Evolutionary conservation across 2,113 vertebrate species (phyloP).

Genomic region (Dinomys branickii): DNA sequence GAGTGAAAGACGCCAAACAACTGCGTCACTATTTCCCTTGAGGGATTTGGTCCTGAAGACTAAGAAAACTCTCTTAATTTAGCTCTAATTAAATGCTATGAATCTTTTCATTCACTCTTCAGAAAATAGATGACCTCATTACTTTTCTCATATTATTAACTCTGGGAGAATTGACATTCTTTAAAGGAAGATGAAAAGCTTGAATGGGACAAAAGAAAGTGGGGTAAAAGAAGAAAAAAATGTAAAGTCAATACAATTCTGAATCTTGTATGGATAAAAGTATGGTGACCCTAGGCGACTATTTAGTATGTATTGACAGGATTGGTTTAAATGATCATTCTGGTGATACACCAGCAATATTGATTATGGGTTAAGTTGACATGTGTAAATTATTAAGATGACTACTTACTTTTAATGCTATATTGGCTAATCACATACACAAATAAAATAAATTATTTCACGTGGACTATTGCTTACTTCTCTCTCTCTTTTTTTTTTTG

Average conservation of each 20-base stretch:
- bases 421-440: background rate
- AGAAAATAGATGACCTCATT: constrained; percentile 57
- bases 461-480: background rate
- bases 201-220: background rate
- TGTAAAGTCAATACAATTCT: background rate
- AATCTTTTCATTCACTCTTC: constrained; percentile 23
- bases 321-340: background rate
- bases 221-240: background rate
- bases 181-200: constrained; percentile 49
- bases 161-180: constrained; percentile 10
- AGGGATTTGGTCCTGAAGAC: constrained; percentile 59
- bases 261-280: background rate
- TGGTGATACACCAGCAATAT: background rate
- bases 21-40: constrained; percentile 68
- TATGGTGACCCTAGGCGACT: background rate
- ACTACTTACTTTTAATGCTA: background rate
- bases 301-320: background rate
- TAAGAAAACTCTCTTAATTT: constrained; percentile 66
- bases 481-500: too few relatives aligned
- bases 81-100: constrained; percentile 68
- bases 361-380: constrained; percentile 9
- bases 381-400: constrained; percentile 13
- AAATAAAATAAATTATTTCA: constrained; percentile 33
- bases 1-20: constrained; percentile 68
- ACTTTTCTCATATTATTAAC: constrained; percentile 23